Evolutionary conservation across 2,113 vertebrate species (phyloP).

Genomic region (Dicaeum eximium): DNA sequence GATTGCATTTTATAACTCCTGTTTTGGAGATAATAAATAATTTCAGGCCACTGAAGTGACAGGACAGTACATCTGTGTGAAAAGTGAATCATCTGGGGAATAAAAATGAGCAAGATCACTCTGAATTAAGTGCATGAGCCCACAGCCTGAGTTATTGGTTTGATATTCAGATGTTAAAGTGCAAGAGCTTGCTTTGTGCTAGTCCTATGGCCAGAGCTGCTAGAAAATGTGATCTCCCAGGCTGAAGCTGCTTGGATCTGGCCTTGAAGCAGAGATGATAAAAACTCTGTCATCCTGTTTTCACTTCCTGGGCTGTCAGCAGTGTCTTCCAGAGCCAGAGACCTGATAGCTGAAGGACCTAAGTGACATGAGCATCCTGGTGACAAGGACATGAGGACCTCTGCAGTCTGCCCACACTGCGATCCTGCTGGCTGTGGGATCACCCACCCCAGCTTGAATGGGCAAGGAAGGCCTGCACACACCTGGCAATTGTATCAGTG

Average conservation of each 20-base stretch:
- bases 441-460: background rate
- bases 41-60: conserved; percentile 3
- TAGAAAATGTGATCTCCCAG: background rate
- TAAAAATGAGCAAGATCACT: background rate
- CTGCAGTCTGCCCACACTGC: background rate
- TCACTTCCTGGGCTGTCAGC: background rate
- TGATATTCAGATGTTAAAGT: background rate
- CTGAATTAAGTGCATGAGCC: background rate
- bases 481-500: too few species aligned
- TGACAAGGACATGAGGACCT: background rate
- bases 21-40: background rate
- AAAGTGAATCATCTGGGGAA: background rate
- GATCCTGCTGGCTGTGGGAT: background rate
- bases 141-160: background rate
- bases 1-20: background rate
- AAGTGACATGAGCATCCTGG: background rate
- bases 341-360: background rate
- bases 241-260: background rate
- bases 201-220: background rate
- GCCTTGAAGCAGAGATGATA: background rate
- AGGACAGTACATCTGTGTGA: background rate
- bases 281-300: background rate
- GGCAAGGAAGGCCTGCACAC: background rate
- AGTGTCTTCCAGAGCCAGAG: background rate
- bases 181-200: background rate